phyloP scores from a whole-genome alignment of 2,888 invertebrate species.

The Oxyteleia sp. region DNA sequence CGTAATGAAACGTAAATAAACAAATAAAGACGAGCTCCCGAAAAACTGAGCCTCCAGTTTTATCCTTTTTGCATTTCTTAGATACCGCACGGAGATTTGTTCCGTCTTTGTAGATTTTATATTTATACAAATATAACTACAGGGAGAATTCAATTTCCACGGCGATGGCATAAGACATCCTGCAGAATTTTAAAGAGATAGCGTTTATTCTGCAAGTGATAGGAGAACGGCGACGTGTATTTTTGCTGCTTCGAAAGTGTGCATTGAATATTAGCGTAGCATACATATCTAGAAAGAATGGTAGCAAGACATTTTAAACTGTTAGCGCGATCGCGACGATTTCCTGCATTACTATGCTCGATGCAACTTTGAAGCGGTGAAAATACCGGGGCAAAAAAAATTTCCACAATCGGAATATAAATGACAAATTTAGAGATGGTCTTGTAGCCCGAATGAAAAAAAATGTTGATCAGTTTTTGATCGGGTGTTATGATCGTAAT shows the following conservation, averaged over 20 bases:
- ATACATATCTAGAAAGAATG: constrained; percentile 44
- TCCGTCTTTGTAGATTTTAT: not conserved
- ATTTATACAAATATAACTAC: constrained; percentile 24
- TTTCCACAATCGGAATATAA: constrained; percentile 57
- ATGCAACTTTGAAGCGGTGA: constrained; percentile 42
- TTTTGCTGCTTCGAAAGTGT: constrained; percentile 40
- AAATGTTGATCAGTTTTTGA: too few species aligned
- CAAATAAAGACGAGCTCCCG: not conserved
- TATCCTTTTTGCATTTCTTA: not conserved
- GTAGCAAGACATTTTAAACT: constrained; percentile 30
- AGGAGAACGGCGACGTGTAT: constrained; percentile 13
- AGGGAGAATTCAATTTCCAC: constrained; percentile 30
- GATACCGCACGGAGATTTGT: not conserved
- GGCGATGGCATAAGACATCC: constrained; percentile 27
- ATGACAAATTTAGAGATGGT: constrained; percentile 54
- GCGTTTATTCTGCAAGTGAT: constrained; percentile 34
- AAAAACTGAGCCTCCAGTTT: too few species aligned
- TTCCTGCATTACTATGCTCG: constrained; percentile 53
- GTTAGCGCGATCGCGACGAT: constrained; percentile 38
- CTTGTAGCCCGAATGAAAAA: too few species aligned
- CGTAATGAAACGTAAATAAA: not conserved
- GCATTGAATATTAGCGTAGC: constrained; percentile 48
- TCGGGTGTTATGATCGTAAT: too few species aligned
- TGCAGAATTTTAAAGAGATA: constrained; percentile 38
- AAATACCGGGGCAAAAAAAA: constrained; percentile 42